These are phyloP conservation scores for Tineola bisselliella DNA, from an alignment of 2,888 invertebrate species.

Conservation along the genomic window DNA sequence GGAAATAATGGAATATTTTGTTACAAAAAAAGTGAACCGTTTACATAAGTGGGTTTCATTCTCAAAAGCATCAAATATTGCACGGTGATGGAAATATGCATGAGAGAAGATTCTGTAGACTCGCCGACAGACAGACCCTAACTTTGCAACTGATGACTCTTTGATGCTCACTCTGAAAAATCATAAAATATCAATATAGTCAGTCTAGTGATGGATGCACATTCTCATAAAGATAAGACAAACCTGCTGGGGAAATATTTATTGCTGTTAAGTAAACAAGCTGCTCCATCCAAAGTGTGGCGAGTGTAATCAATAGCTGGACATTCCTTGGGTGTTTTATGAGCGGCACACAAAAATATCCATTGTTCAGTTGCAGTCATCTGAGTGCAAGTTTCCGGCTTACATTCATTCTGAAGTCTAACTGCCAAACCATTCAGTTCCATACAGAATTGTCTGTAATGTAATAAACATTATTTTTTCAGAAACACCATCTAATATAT, in stretches of 20 bases:
- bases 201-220: too few species aligned
- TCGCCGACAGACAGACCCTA: constrained; percentile 97
- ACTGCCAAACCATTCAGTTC: constrained; percentile 99
- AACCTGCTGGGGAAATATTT: constrained; percentile 99
- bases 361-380: constrained; percentile 99
- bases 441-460: constrained; percentile 95
- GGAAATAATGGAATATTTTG: constrained; percentile 98
- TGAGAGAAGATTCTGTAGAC: constrained; percentile 99
- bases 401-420: constrained; percentile 93
- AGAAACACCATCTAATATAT: neutral
- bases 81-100: constrained; percentile 97
- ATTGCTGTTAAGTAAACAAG: constrained; percentile 97
- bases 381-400: constrained; percentile 96
- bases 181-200: neutral
- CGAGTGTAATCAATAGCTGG: constrained; percentile 99
- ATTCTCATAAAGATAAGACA: constrained; percentile 19
- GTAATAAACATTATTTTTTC: neutral
- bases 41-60: constrained; percentile 94
- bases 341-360: constrained; percentile 99
- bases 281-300: constrained; percentile 98
- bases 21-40: constrained; percentile 96
- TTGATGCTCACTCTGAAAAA: constrained; percentile 92
- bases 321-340: constrained; percentile 99
- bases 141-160: constrained; percentile 97
- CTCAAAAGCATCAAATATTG: constrained; percentile 98